Evolutionary conservation across 2,113 vertebrate species (phyloP).

Genomic region (Dermatemys mawii): DNA sequence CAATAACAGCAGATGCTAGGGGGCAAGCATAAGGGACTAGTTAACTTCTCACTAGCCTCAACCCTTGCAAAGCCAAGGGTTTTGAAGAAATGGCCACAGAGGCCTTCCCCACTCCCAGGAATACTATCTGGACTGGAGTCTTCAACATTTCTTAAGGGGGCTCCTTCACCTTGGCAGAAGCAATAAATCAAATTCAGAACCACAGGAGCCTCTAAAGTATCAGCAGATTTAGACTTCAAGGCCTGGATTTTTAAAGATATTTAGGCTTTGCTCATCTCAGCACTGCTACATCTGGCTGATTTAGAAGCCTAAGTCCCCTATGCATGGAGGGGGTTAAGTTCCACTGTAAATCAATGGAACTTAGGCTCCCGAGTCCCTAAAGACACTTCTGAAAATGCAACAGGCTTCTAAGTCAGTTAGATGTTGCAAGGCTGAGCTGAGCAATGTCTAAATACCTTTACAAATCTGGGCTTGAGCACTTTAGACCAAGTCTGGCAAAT

Average conservation of each 20-base stretch:
- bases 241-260: background rate
- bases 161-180: background rate
- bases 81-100: rapidly evolving
- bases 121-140: background rate
- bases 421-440: background rate
- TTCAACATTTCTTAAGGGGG: background rate
- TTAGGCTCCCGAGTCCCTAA: background rate
- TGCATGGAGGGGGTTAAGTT: background rate
- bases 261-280: background rate
- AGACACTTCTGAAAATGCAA: background rate
- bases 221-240: background rate
- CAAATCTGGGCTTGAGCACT: background rate
- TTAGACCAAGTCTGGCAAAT: background rate
- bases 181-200: too few species aligned
- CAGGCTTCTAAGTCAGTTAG: background rate
- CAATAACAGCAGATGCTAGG: background rate
- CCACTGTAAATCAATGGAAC: background rate
- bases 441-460: background rate
- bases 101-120: background rate
- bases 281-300: background rate
- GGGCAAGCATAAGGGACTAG: background rate
- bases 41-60: background rate
- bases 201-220: background rate
- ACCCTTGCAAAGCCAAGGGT: background rate
- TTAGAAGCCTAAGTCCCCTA: background rate